These are phyloP conservation scores for Dorcus parallelipipedus DNA, from an alignment of 2,888 invertebrate genomes.

Conservation along the genomic window DNA sequence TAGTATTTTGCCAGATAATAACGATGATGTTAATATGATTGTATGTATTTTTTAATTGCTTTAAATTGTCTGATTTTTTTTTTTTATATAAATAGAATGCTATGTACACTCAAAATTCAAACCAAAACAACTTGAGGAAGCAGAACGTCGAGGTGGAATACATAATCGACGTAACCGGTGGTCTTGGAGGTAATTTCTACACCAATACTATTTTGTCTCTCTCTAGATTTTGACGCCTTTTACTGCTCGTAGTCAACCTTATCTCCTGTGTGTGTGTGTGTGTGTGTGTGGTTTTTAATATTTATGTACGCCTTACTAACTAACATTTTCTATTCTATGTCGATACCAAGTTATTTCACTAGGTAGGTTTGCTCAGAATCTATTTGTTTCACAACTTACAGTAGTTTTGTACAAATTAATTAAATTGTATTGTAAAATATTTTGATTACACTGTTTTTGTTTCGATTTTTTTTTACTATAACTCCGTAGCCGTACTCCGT, in stretches of 20 bases:
- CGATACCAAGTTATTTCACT: conserved; percentile 31
- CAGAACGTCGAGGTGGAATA: conserved; percentile 44
- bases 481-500: too few relatives aligned
- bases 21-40: conserved; percentile 19
- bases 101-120: conserved; percentile 9
- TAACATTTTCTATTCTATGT: conserved; percentile 28
- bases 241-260: not conserved
- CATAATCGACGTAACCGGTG: conserved; percentile 40
- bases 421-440: too few relatives aligned
- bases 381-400: conserved; percentile 48
- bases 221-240: conserved; percentile 1
- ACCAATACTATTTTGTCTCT: conserved; percentile 12
- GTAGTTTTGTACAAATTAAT: too few relatives aligned
- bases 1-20: conserved; percentile 47
- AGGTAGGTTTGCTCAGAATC: conserved; percentile 50
- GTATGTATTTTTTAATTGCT: conserved; percentile 3
- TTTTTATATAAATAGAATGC: conserved; percentile 11
- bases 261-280: not conserved
- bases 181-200: conserved; percentile 41
- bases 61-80: conserved; percentile 1
- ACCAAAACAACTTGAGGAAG: conserved; percentile 5
- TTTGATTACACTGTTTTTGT: too few relatives aligned
- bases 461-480: not conserved
- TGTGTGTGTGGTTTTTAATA: not conserved
- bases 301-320: conserved; percentile 16